Conservation (phyloP, 2,113 vertebrate genomes). For the Helogale parvula region DNA sequence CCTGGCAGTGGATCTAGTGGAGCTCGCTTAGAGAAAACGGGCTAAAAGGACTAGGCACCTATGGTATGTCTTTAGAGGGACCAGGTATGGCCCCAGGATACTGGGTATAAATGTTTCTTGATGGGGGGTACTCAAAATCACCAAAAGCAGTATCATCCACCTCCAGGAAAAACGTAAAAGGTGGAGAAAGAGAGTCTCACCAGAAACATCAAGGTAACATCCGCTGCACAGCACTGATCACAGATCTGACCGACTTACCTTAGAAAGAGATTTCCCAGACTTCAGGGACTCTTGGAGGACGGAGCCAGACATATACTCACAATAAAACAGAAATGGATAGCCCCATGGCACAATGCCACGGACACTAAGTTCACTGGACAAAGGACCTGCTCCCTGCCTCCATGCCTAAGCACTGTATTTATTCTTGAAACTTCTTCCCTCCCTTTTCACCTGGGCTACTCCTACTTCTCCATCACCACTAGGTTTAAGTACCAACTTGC, state of each 20-base stretch:
- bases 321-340: not conserved
- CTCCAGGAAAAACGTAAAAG: not conserved
- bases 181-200: not conserved
- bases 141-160: not conserved
- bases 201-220: not conserved
- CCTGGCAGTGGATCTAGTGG: not conserved
- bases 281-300: accelerated
- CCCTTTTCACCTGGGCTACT: not conserved
- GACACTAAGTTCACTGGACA: not conserved
- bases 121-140: not conserved
- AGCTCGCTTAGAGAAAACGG: not conserved
- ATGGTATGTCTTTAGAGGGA: not conserved
- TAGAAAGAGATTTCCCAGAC: not conserved
- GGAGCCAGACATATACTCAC: not conserved
- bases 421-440: not conserved
- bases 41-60: not conserved
- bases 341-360: not conserved
- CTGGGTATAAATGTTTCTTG: not conserved
- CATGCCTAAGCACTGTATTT: not conserved
- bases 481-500: not conserved
- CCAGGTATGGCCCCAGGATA: not conserved
- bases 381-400: not conserved
- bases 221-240: not conserved
- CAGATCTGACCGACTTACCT: accelerated
- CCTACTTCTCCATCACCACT: not conserved